Percentiles rank a stretch among this genome's conserved stretches.
Evolutionary conservation across 2,888 invertebrate genomes (phyloP).

Genomic region (Pollenia amentaria): DNA sequence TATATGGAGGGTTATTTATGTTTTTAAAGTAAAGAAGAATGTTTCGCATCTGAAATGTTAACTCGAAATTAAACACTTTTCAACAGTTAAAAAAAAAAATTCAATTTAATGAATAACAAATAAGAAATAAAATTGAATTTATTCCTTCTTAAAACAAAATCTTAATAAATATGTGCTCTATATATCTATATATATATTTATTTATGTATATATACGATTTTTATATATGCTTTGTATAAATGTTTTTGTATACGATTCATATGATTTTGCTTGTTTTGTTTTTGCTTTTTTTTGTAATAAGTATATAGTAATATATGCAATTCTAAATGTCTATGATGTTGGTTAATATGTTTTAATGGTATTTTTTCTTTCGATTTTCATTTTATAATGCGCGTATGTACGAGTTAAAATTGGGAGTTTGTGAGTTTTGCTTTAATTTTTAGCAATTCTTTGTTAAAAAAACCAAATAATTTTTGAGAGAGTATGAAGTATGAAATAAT

Average conservation of each 20-base stretch:
- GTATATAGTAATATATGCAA: slow-evolving; percentile 72
- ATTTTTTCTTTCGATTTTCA: slow-evolving; percentile 56
- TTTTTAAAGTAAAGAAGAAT: too few species aligned
- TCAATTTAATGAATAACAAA: slow-evolving; percentile 31
- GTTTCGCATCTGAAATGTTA: slow-evolving; percentile 30
- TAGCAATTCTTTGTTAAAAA: slow-evolving; percentile 38
- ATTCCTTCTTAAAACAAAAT: slow-evolving; percentile 10
- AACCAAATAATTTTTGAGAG: slow-evolving; percentile 12
- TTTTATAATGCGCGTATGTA: slow-evolving; percentile 67
- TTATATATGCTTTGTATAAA: slow-evolving; percentile 33
- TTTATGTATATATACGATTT: slow-evolving; percentile 50
- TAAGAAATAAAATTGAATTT: slow-evolving; percentile 11
- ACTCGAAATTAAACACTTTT: slow-evolving; percentile 22
- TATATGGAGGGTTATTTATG: background rate
- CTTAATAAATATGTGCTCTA: slow-evolving; percentile 58
- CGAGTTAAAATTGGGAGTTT: slow-evolving; percentile 53
- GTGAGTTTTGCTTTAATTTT: slow-evolving; percentile 42
- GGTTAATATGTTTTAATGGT: slow-evolving; percentile 72
- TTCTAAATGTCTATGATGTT: slow-evolving; percentile 75
- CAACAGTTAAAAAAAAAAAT: slow-evolving; percentile 6
- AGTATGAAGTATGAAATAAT: slow-evolving; percentile 45
- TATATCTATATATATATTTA: slow-evolving; percentile 44
- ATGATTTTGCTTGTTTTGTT: slow-evolving; percentile 59
- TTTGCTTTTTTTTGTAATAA: slow-evolving; percentile 11
- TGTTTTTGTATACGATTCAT: slow-evolving; percentile 54